Evolutionary conservation across 2,888 invertebrate genomes (phyloP).

Genomic region (Cistogaster globosa): DNA sequence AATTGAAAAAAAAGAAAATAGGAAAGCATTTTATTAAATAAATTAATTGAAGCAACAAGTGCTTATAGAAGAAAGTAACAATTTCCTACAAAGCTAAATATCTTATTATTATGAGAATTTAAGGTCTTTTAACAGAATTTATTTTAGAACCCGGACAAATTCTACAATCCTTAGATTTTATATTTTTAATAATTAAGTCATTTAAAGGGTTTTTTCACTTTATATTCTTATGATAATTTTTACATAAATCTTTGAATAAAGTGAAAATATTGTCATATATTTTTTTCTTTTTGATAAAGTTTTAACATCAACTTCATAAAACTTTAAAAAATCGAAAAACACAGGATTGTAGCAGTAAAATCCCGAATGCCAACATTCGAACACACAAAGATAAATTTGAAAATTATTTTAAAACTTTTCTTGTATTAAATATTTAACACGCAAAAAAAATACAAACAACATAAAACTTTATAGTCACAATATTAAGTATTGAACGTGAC

Average conservation of each 20-base stretch:
- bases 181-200: no score
- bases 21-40: background rate
- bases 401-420: conserved; percentile 41
- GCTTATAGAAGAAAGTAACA: background rate
- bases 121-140: no score
- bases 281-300: conserved; percentile 24
- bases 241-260: conserved; percentile 41
- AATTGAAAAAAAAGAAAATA: background rate
- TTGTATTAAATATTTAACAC: conserved; percentile 36
- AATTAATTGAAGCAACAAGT: background rate
- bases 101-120: no score
- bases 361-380: conserved; percentile 7
- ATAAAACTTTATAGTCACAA: conserved; percentile 60
- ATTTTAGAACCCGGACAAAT: no score
- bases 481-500: conserved; percentile 65
- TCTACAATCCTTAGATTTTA: no score
- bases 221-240: background rate
- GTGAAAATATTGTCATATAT: conserved; percentile 38
- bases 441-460: background rate
- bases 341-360: background rate
- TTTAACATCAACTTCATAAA: conserved; percentile 55
- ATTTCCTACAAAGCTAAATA: no score
- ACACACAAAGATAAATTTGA: background rate
- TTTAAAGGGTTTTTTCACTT: background rate
- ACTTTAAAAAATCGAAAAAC: conserved; percentile 40